phyloP scores from a whole-genome alignment of 2,888 invertebrate genomes.

The Apeira syringaria region DNA sequence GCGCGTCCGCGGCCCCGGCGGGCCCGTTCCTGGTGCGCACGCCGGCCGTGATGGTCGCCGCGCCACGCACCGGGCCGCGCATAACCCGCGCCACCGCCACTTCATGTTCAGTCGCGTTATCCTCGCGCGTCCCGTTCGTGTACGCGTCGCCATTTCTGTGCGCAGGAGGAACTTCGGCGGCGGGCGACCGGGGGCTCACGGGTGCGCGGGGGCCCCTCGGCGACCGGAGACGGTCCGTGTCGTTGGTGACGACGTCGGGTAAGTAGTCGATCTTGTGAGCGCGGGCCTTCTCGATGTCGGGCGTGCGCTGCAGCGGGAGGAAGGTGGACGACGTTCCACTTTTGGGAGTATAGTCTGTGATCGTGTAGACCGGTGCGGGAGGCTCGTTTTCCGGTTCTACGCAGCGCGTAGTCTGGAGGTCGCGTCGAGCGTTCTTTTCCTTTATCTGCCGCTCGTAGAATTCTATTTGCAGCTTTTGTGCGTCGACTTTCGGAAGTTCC shows the following conservation, averaged over 20 bases:
- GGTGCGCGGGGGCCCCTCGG: conserved; percentile 33
- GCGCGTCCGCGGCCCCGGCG: conserved; percentile 67
- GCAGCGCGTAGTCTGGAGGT: conserved; percentile 44
- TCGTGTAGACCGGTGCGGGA: conserved; percentile 64
- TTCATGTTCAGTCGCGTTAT: conserved; percentile 79
- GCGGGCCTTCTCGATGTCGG: conserved; percentile 76
- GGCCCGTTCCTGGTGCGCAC: conserved; percentile 80
- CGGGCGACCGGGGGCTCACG: conserved; percentile 39
- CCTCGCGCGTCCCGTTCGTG: conserved; percentile 51
- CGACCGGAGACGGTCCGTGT: conserved; percentile 47
- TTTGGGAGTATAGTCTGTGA: conserved; percentile 76
- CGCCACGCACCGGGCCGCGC: conserved; percentile 89
- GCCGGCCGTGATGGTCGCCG: conserved; percentile 86
- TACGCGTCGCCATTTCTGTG: conserved; percentile 45
- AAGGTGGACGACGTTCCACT: conserved; percentile 67
- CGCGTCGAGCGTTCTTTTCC: conserved; percentile 54
- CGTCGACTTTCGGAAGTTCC: conserved; percentile 55
- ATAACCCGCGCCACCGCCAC: conserved; percentile 89
- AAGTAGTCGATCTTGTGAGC: conserved; percentile 74
- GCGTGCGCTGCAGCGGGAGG: conserved; percentile 74
- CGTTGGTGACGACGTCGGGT: conserved; percentile 75
- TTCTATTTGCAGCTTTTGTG: conserved; percentile 72
- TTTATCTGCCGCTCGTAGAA: conserved; percentile 78
- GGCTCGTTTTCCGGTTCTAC: conserved; percentile 36
- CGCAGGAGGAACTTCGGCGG: conserved; percentile 34